These are phyloP conservation scores for Hesperia comma DNA, from an alignment of 2,888 invertebrate genomes.

Conservation along the genomic window DNA sequence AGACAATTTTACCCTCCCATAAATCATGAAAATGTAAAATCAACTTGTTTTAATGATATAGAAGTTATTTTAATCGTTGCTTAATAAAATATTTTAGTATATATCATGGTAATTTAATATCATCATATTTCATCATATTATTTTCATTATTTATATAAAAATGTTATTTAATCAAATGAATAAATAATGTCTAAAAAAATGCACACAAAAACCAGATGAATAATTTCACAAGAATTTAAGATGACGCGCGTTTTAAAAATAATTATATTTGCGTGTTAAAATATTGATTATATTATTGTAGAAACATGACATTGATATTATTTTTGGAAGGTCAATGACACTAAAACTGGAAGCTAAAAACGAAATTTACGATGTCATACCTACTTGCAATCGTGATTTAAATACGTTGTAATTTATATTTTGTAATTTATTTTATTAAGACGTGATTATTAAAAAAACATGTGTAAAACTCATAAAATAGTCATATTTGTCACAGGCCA, in stretches of 20 bases:
- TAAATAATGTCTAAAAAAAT: too few relatives aligned
- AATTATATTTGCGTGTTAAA: background rate
- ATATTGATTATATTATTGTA: background rate
- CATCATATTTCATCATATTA: too few relatives aligned
- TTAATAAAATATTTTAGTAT: too few relatives aligned
- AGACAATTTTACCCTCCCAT: too few relatives aligned
- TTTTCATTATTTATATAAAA: too few relatives aligned
- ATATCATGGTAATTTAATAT: too few relatives aligned
- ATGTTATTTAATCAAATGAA: too few relatives aligned
- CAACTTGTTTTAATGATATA: too few relatives aligned
- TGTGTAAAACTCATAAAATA: background rate
- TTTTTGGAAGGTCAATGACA: conserved; percentile 7
- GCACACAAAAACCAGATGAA: too few relatives aligned
- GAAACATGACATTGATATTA: background rate
- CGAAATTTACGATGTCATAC: background rate
- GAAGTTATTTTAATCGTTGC: too few relatives aligned
- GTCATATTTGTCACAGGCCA: background rate
- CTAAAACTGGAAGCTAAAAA: background rate
- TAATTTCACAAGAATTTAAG: too few relatives aligned
- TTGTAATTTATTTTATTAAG: background rate
- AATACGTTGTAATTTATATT: background rate
- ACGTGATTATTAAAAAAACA: background rate
- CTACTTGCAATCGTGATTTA: background rate
- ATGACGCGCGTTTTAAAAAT: background rate
- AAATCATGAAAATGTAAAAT: too few relatives aligned